Conservation (phyloP, 2,888 invertebrate species). For the Brachycybe producta region DNA sequence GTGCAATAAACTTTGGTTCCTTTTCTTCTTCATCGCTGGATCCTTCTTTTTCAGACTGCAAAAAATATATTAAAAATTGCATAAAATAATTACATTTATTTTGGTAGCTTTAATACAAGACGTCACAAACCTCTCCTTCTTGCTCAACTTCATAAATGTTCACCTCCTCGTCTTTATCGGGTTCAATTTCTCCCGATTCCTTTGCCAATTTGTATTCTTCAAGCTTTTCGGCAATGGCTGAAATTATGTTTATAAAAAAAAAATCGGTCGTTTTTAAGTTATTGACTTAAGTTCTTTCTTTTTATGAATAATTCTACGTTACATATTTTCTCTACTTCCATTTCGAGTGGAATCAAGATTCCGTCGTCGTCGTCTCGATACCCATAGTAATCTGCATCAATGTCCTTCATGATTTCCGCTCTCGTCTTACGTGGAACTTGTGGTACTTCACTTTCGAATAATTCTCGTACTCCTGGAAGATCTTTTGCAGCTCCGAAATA, state of each 20-base stretch:
- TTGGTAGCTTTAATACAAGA: not conserved
- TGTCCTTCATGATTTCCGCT: conserved; percentile 92
- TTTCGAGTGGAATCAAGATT: conserved; percentile 74
- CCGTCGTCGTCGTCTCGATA: conserved; percentile 98
- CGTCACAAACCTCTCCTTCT: conserved; percentile 27
- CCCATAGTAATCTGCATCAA: conserved; percentile 98
- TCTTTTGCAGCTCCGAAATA: conserved; percentile 98
- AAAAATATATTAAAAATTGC: conserved; percentile 7
- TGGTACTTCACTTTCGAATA: conserved; percentile 93
- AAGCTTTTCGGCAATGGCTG: too few species aligned
- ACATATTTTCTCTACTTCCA: conserved; percentile 60
- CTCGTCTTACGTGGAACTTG: conserved; percentile 80
- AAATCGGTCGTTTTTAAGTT: too few species aligned
- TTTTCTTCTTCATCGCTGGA: conserved; percentile 36
- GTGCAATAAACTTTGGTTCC: conserved; percentile 54
- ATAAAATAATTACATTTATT: conserved; percentile 14
- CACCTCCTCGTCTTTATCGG: conserved; percentile 7
- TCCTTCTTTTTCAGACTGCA: conserved; percentile 27
- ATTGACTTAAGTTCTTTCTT: too few species aligned
- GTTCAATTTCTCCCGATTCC: not conserved
- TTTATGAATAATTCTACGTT: too few species aligned
- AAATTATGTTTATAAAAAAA: too few species aligned
- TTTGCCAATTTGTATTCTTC: not conserved
- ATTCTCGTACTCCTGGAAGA: conserved; percentile 89
- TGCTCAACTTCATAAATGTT: not conserved